Conservation (phyloP, 1,140 invertebrate species). For the Manduca sexta region DNA sequence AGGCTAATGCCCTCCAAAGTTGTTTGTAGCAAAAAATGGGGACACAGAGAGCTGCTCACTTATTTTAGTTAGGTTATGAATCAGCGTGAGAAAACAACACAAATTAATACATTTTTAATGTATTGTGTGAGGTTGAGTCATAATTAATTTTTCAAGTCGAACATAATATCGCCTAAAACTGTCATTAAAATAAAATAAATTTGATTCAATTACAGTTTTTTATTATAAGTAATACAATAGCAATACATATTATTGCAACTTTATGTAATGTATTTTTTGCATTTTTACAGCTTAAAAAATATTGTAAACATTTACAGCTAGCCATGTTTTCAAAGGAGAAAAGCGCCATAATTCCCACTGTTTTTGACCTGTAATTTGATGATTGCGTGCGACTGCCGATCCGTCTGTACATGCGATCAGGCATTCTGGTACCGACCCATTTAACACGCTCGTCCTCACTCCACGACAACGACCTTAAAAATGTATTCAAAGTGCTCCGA, state of each 20-base stretch:
- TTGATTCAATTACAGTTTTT: too few species aligned
- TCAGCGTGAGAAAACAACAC: constrained; percentile 64
- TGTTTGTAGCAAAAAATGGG: constrained; percentile 71
- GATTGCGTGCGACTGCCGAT: too few species aligned
- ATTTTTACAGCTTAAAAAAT: constrained; percentile 1
- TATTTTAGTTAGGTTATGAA: constrained; percentile 64
- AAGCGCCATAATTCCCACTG: too few species aligned
- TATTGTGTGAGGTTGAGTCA: background rate
- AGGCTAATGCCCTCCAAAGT: constrained; percentile 66
- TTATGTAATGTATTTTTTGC: background rate
- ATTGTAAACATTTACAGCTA: too few species aligned
- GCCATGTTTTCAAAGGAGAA: too few species aligned
- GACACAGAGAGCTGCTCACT: constrained; percentile 61
- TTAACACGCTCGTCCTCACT: constrained; percentile 14
- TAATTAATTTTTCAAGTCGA: background rate
- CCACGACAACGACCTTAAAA: constrained; percentile 39
- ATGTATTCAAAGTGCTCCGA: constrained; percentile 25
- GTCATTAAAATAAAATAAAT: too few species aligned
- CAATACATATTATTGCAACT: background rate
- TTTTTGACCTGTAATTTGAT: too few species aligned
- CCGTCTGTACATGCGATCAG: constrained; percentile 1
- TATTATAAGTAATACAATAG: background rate
- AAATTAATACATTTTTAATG: constrained; percentile 5
- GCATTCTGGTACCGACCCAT: constrained; percentile 19
- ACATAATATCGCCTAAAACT: too few species aligned